phyloP scores from a whole-genome alignment of 2,797 vertebrate genomes.

The Sebastes oblongus region DNA sequence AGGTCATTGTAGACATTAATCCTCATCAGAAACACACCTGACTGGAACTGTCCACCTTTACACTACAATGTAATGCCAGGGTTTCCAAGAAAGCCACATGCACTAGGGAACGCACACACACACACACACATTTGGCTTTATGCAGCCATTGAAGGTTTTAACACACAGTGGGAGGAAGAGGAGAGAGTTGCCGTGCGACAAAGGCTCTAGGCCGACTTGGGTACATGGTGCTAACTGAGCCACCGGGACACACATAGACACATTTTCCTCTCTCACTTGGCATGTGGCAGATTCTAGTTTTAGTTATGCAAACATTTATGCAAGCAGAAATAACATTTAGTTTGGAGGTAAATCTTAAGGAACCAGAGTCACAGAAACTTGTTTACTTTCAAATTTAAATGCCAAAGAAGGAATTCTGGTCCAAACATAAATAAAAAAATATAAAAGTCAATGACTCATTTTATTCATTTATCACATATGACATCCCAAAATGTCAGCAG shows the following conservation, averaged over 20 bases:
- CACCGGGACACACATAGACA: not conserved
- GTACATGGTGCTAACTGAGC: too few species aligned
- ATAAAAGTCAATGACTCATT: not conserved
- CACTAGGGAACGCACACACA: too few species aligned
- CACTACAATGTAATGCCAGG: not conserved
- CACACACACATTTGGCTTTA: not conserved
- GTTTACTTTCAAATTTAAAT: not conserved
- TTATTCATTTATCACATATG: not conserved
- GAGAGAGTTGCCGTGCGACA: not conserved
- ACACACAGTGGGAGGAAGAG: not conserved
- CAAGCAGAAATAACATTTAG: not conserved
- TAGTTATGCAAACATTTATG: not conserved
- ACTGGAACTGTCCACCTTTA: not conserved
- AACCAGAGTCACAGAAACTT: not conserved
- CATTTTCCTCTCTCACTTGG: not conserved
- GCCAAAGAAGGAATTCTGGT: not conserved
- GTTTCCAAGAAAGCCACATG: not conserved
- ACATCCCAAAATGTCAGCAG: conserved; percentile 14
- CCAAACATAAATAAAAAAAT: not conserved
- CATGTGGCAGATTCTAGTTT: conserved; percentile 2
- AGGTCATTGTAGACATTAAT: conserved; percentile 4
- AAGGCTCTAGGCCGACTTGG: not conserved
- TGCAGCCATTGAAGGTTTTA: not conserved
- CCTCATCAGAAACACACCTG: conserved; percentile 13
- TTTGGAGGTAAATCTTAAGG: not conserved